Evolutionary conservation across 2,113 vertebrate genomes (phyloP).

Genomic region (Phycodurus eques): DNA sequence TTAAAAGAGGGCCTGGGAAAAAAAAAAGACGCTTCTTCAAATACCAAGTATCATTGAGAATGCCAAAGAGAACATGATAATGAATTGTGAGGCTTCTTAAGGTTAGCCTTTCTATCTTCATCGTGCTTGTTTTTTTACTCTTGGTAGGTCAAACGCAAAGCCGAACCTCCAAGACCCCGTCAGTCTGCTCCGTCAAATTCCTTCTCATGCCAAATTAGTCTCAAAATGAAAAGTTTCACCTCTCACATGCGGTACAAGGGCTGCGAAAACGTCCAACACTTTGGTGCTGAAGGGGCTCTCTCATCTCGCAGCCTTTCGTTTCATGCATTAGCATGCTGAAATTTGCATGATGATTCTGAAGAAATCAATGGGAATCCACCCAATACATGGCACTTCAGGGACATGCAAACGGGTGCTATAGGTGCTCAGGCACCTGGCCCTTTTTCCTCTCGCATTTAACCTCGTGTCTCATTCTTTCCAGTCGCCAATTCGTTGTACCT

Average conservation of each 20-base stretch:
- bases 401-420: too few species aligned
- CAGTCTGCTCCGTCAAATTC: background rate
- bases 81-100: background rate
- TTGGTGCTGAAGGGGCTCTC: background rate
- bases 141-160: background rate
- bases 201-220: background rate
- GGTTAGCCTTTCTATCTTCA: background rate
- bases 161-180: background rate
- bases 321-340: background rate
- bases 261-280: background rate
- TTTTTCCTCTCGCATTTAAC: too few species aligned
- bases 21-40: background rate
- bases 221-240: background rate
- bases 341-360: background rate
- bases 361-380: background rate
- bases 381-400: background rate
- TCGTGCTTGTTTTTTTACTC: background rate
- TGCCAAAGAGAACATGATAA: background rate
- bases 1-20: background rate
- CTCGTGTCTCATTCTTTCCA: too few species aligned
- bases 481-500: too few species aligned
- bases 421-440: too few species aligned
- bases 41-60: background rate
- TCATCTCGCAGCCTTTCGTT: background rate
- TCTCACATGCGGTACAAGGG: background rate